Evolutionary conservation across 2,797 vertebrate genomes (phyloP).

Genomic region (Coilia nasus): DNA sequence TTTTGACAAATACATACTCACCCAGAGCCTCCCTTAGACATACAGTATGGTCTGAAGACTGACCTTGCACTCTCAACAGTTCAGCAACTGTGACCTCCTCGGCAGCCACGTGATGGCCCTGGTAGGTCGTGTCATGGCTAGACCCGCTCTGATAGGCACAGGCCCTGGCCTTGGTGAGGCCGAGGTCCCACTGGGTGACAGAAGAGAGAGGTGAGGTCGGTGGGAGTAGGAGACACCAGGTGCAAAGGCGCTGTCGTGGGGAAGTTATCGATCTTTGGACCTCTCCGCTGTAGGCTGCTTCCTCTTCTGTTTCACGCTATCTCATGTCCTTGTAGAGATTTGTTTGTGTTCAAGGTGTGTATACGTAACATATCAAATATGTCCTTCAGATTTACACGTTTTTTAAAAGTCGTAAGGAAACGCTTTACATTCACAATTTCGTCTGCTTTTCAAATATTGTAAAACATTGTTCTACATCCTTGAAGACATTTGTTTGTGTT

Average conservation of each 20-base stretch:
- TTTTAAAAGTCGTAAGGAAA: background rate
- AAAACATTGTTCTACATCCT: background rate
- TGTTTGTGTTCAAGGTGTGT: background rate
- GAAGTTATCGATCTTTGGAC: background rate
- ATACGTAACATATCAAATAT: background rate
- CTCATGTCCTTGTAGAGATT: background rate
- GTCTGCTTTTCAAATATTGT: background rate
- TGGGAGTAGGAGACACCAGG: background rate
- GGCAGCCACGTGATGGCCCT: background rate
- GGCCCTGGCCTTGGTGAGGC: too few species aligned
- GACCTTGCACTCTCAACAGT: background rate
- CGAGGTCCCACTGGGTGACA: too few species aligned
- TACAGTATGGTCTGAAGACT: background rate
- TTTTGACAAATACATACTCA: background rate
- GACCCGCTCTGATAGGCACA: too few species aligned
- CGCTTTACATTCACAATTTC: background rate
- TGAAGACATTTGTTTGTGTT: background rate
- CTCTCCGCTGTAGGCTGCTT: background rate
- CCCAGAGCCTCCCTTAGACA: background rate
- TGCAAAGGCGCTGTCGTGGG: background rate
- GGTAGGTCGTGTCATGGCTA: background rate
- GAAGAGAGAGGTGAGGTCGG: background rate
- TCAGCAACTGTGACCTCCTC: background rate
- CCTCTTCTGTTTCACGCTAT: background rate
- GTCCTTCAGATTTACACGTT: background rate